Conservation (phyloP, 2,888 invertebrate genomes). For the Pristionchus maxplancki region DNA sequence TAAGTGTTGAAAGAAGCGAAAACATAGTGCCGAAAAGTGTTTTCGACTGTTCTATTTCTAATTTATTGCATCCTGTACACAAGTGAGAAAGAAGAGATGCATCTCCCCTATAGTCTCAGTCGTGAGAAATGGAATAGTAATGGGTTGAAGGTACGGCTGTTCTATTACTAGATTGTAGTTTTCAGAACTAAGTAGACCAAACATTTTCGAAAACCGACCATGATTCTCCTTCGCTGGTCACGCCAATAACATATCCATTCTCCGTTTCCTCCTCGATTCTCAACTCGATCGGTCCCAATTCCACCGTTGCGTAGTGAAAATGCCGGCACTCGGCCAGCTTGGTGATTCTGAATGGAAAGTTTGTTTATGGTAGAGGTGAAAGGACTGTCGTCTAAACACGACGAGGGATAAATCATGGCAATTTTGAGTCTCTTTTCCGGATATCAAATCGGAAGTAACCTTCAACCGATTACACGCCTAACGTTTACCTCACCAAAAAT, state of each 20-base stretch:
- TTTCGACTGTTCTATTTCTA: too few species aligned
- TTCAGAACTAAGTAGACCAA: too few species aligned
- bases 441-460: too few species aligned
- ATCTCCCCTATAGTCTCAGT: too few species aligned
- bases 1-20: background rate
- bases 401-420: background rate
- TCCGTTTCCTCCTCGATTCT: slow-evolving; percentile 56
- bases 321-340: slow-evolving; percentile 80
- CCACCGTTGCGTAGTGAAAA: slow-evolving; percentile 96
- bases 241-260: slow-evolving; percentile 55
- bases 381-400: background rate
- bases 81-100: too few species aligned
- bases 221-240: slow-evolving; percentile 58
- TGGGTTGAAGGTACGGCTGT: too few species aligned
- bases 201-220: slow-evolving; percentile 53
- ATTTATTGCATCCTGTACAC: too few species aligned
- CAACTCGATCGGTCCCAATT: slow-evolving; percentile 84
- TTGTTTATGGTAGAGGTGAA: background rate
- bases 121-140: too few species aligned
- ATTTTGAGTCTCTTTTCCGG: background rate
- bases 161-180: too few species aligned
- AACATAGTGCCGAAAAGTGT: too few species aligned
- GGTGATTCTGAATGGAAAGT: slow-evolving; percentile 52
- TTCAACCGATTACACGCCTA: too few species aligned
- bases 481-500: too few species aligned